Evolutionary conservation across 2,888 invertebrate genomes (phyloP).

Genomic region (Agrochola lota): DNA sequence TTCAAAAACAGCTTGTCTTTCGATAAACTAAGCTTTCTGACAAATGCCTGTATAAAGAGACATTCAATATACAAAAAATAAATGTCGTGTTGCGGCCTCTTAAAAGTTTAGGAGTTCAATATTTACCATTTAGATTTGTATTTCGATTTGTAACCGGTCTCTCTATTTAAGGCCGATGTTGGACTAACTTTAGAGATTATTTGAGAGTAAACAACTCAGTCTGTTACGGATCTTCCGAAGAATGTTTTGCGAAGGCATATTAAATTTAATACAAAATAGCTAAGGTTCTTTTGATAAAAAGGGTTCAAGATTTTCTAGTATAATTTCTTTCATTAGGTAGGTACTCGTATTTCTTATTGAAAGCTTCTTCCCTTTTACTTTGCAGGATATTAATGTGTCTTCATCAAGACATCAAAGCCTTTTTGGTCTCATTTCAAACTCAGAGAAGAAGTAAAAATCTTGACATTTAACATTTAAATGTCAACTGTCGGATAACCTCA

Average conservation of each 20-base stretch:
- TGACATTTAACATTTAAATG: conserved; percentile 3
- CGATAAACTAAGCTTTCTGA: background rate
- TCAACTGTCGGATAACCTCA: conserved; percentile 10
- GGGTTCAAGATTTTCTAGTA: background rate
- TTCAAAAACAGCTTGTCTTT: background rate
- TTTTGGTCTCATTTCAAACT: background rate
- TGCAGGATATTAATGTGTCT: background rate
- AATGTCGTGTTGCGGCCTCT: background rate
- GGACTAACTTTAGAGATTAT: background rate
- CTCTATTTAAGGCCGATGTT: conserved; percentile 1
- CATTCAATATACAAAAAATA: background rate
- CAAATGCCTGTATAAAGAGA: background rate
- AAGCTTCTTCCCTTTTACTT: background rate
- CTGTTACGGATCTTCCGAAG: background rate
- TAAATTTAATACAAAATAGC: background rate
- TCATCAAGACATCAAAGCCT: background rate
- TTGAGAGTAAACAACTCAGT: background rate
- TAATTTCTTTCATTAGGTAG: background rate
- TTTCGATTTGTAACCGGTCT: conserved; percentile 1
- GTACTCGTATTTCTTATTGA: background rate
- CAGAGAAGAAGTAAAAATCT: background rate
- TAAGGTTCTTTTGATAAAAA: background rate
- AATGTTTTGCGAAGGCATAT: background rate
- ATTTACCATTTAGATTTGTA: background rate
- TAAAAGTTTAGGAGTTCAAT: background rate